Percentiles rank a stretch among this genome's conserved stretches.
Evolutionary conservation across 2,888 invertebrate species (phyloP).

Genomic region (Tachina grossa): DNA sequence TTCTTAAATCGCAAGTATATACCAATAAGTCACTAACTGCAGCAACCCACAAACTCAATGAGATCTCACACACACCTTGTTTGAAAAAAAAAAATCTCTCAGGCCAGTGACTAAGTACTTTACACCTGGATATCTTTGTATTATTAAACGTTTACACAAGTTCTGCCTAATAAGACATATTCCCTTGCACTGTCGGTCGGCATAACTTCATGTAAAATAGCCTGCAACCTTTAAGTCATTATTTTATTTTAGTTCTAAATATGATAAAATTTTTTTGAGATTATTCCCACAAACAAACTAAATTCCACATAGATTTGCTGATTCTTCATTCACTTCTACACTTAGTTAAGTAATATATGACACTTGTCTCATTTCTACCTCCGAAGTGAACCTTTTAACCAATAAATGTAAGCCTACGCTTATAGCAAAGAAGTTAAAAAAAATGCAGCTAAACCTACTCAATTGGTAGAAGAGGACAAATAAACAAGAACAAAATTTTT

Average conservation of each 20-base stretch:
- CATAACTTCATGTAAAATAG: too few species aligned
- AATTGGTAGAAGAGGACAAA: conserved; percentile 38
- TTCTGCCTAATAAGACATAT: too few species aligned
- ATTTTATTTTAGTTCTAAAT: conserved; percentile 3
- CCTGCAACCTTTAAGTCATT: neutral
- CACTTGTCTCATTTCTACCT: conserved; percentile 63
- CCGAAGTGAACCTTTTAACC: conserved; percentile 43
- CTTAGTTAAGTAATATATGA: conserved; percentile 56
- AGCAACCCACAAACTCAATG: too few species aligned
- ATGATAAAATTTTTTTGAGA: too few species aligned
- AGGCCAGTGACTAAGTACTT: too few species aligned
- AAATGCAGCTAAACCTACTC: conserved; percentile 60
- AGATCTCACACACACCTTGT: too few species aligned
- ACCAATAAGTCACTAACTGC: too few species aligned
- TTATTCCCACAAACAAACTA: conserved; percentile 36
- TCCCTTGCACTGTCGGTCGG: too few species aligned
- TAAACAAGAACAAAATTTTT: conserved; percentile 27
- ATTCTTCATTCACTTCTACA: conserved; percentile 20
- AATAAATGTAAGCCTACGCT: conserved; percentile 66
- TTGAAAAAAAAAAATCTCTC: too few species aligned
- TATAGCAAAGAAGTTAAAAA: conserved; percentile 46
- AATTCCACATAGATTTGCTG: conserved; percentile 11
- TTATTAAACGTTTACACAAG: too few species aligned
- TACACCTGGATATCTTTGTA: too few species aligned
- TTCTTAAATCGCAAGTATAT: too few species aligned